These are phyloP conservation scores for Crocidura indochinensis DNA, from an alignment of 2,797 vertebrate species.

Conservation along the genomic window DNA sequence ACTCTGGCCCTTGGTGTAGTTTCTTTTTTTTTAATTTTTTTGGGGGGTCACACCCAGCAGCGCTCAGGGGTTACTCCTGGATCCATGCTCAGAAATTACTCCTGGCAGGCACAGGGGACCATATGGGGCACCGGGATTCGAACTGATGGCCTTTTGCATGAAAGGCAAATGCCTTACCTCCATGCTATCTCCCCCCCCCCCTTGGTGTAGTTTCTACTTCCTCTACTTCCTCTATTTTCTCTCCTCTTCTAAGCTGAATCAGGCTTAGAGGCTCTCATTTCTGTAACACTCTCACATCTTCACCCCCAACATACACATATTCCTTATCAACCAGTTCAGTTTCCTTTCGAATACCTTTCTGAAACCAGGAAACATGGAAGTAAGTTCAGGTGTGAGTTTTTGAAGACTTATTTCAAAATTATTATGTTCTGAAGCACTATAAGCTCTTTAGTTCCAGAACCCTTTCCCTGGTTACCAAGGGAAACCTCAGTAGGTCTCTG, in stretches of 20 bases:
- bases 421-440: constrained; percentile 17
- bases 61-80: too few species aligned
- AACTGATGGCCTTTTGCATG: too few species aligned
- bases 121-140: too few species aligned
- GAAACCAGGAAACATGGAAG: constrained; percentile 49
- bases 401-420: constrained; percentile 60
- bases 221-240: not conserved
- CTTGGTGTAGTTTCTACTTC: constrained; percentile 34
- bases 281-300: constrained; percentile 42
- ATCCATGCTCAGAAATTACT: too few species aligned
- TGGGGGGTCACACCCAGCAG: too few species aligned
- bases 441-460: constrained; percentile 13
- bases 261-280: constrained; percentile 58
- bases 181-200: too few species aligned
- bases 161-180: too few species aligned
- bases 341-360: constrained; percentile 65
- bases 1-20: too few species aligned
- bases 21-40: too few species aligned
- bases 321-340: constrained; percentile 62
- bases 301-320: not conserved
- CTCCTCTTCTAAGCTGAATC: constrained; percentile 4
- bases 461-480: constrained; percentile 36
- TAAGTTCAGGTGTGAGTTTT: constrained; percentile 23
- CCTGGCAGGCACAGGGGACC: too few species aligned
- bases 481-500: not conserved